Percentiles rank a stretch among this genome's conserved stretches.
These are phyloP conservation scores for Centropus unirufus DNA, from an alignment of 2,113 vertebrate species.

Conservation along the genomic window DNA sequence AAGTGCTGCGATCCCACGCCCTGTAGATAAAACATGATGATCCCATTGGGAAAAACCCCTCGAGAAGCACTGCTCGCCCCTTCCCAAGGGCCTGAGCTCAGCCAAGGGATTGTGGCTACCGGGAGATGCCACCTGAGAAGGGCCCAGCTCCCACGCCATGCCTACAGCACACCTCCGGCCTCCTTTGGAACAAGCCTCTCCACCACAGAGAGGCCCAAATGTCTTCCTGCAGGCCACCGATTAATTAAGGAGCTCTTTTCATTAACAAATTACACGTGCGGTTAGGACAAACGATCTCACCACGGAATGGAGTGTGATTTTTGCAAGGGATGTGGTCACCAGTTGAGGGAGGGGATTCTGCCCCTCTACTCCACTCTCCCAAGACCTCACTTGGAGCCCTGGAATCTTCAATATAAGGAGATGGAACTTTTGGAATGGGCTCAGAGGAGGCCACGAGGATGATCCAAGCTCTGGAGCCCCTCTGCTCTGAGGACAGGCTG, in stretches of 20 bases:
- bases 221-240: constrained; percentile 31
- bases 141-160: accelerated
- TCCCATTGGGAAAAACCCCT: neutral
- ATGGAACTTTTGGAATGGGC: too few relatives aligned
- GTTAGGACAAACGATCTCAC: neutral
- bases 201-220: neutral
- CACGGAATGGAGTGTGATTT: accelerated
- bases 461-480: too few relatives aligned
- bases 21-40: neutral
- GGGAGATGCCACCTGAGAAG: neutral
- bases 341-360: too few relatives aligned
- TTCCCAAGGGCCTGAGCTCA: accelerated
- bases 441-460: too few relatives aligned
- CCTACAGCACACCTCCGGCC: neutral
- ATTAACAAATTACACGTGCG: neutral
- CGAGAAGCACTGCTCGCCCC: neutral
- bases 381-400: too few relatives aligned
- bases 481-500: too few relatives aligned
- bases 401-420: too few relatives aligned
- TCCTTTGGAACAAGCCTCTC: neutral
- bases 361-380: too few relatives aligned
- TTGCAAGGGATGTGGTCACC: neutral
- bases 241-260: constrained; percentile 25
- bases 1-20: neutral
- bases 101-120: neutral